Base-by-base conservation (phyloP, 1,140 invertebrate species). In the Bactericera cockerelli region DNA sequence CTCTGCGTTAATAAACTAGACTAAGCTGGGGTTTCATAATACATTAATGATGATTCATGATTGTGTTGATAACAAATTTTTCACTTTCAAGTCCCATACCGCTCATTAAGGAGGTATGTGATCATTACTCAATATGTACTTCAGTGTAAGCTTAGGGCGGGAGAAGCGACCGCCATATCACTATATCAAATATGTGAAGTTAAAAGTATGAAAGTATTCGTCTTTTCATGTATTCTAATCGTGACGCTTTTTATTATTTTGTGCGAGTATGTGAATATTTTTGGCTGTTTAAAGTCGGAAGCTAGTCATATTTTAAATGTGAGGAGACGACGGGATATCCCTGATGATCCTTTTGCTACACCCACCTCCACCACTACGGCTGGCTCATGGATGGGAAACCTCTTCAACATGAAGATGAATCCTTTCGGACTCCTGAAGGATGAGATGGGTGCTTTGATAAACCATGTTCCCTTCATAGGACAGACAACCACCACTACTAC, bases 401-500 rank as follows among this genome's bases (percentile, higher is more conserved):
- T 49, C 3, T 49, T 49, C 42, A 49, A 49, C 22, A 16, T 49
- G n/a, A 49, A 49, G 22, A 10, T 49, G 42, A 49, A 49, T 49
- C 42, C 42, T 4, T 49, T 49, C 22, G 22, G 22, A 4, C n/a
- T 49, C 4, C 22, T 49, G 4, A 49, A 49, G 19, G 42, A 49
- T 49, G 42, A 49, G 19, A 49, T 49, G 42, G 19, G 19, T 19
- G 4, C 42, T 49, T 6, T 49, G n/a, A 22, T 19, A 49, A 22
- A 16, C 8, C 22, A 49, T 49, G 42, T 49, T 49, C 42, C 42
- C 8, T 49, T 49, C 42, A 49, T 49, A 8, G 42, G n/a, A 19
- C n/a, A 16, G n/a, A 49, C 42, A 49, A 49, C 42, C n/a, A 6
- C 42, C 42, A 49, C 42, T 19, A 49, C 42, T n/a, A 49, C n/a